Evolutionary conservation across 37 sponge, comb jelly and placozoan genomes (phyloP).

Genomic region (Spongilla lacustris): DNA sequence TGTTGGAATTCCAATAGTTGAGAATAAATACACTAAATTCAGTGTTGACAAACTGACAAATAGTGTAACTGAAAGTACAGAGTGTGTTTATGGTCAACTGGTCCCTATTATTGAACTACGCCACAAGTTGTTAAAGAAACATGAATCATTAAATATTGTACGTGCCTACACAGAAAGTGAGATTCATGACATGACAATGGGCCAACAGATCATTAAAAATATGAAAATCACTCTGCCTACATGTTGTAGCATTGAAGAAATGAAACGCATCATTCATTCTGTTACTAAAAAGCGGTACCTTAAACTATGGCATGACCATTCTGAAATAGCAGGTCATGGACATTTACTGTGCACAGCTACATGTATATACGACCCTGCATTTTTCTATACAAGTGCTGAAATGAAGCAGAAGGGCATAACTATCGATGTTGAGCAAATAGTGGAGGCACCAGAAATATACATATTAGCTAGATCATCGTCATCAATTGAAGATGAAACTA

Average conservation of each 20-base stretch:
- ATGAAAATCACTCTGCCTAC: too few relatives aligned
- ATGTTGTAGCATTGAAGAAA: too few relatives aligned
- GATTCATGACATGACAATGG: conserved; percentile 1
- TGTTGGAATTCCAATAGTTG: conserved; percentile 1
- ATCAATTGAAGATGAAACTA: too few relatives aligned
- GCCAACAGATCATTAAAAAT: background rate
- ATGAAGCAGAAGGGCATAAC: background rate
- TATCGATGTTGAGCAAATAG: background rate
- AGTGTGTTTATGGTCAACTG: conserved; percentile 1
- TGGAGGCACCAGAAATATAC: conserved; percentile 6
- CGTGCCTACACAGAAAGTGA: background rate
- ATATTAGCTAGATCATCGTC: background rate
- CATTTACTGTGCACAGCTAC: background rate
- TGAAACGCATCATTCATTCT: too few relatives aligned
- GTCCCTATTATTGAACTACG: background rate
- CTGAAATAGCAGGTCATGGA: conserved; percentile 11
- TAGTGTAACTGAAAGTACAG: background rate
- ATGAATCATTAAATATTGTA: background rate
- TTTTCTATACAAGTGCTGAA: conserved; percentile 1
- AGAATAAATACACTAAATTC: background rate
- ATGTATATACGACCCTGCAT: conserved; percentile 16
- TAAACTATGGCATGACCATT: conserved; percentile 16
- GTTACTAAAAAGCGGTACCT: too few relatives aligned
- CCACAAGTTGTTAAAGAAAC: background rate
- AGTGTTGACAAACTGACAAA: background rate